phyloP scores from a whole-genome alignment of 2,113 vertebrate genomes.

The Myanophis thanlyinensis region DNA sequence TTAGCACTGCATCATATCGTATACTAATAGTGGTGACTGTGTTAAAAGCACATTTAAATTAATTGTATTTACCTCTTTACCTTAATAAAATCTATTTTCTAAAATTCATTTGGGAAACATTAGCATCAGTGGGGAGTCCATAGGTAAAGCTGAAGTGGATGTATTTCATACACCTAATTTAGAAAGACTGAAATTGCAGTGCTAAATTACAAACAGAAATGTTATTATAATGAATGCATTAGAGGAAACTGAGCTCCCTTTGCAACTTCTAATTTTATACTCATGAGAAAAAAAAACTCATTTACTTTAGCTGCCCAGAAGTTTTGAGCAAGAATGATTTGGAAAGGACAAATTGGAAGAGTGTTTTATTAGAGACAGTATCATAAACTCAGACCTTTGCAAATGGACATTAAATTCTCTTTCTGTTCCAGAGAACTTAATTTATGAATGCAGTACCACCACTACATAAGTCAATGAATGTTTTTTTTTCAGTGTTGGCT shows the following conservation, averaged over 20 bases:
- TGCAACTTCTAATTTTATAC: constrained; percentile 24
- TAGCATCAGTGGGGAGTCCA: constrained; percentile 18
- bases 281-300: constrained; percentile 17
- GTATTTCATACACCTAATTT: constrained; percentile 26
- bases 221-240: constrained; percentile 35
- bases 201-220: constrained; percentile 39
- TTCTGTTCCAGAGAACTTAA: constrained; percentile 6
- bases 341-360: neutral
- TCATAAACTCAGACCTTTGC: constrained; percentile 11
- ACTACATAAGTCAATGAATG: neutral
- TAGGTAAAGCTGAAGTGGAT: constrained; percentile 13
- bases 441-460: neutral
- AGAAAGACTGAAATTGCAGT: constrained; percentile 45
- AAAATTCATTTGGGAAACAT: neutral
- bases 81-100: neutral
- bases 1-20: neutral
- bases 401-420: constrained; percentile 28
- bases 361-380: constrained; percentile 11
- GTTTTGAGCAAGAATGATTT: neutral
- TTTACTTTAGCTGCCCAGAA: neutral
- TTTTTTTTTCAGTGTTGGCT: neutral
- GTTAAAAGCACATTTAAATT: neutral
- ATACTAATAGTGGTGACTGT: neutral
- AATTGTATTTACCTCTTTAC: constrained; percentile 3
- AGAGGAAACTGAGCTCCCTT: constrained; percentile 17